These are phyloP conservation scores for Muscina levida DNA, from an alignment of 2,888 invertebrate species.

Conservation along the genomic window DNA sequence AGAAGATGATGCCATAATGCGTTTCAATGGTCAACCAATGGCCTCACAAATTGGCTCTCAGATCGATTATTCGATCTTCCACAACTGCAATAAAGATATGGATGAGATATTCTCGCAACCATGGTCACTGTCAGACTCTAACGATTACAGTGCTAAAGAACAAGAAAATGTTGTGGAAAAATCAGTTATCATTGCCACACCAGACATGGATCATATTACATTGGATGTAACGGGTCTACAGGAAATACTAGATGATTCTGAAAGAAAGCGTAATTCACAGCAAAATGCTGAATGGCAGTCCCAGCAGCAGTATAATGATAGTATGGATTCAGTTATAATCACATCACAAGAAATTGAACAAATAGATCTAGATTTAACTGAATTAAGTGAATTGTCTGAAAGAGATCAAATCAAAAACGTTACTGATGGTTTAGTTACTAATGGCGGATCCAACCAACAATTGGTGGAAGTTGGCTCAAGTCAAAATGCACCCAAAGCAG, in stretches of 20 bases:
- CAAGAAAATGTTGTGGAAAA: conserved; percentile 5
- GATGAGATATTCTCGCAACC: conserved; percentile 11
- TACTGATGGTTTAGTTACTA: too few relatives aligned
- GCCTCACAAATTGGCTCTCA: conserved; percentile 60
- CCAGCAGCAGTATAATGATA: not conserved
- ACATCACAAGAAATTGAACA: too few relatives aligned
- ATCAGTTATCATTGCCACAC: conserved; percentile 51
- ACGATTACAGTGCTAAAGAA: not conserved
- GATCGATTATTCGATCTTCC: conserved; percentile 50
- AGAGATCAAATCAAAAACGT: too few relatives aligned
- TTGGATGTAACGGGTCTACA: conserved; percentile 40
- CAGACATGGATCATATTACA: conserved; percentile 44
- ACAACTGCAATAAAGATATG: conserved; percentile 23
- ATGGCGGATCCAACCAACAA: too few relatives aligned
- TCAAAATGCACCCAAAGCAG: too few relatives aligned
- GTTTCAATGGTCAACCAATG: conserved; percentile 58
- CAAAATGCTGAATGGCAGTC: not conserved
- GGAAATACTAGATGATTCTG: not conserved
- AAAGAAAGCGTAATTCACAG: not conserved
- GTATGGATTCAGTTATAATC: too few relatives aligned
- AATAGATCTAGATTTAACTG: too few relatives aligned
- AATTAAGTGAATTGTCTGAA: too few relatives aligned
- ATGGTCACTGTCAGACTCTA: conserved; percentile 17
- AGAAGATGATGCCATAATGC: not conserved
- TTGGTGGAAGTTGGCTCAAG: too few relatives aligned